phyloP scores from a whole-genome alignment of 2,888 invertebrate genomes.

The Spilarctia lutea region DNA sequence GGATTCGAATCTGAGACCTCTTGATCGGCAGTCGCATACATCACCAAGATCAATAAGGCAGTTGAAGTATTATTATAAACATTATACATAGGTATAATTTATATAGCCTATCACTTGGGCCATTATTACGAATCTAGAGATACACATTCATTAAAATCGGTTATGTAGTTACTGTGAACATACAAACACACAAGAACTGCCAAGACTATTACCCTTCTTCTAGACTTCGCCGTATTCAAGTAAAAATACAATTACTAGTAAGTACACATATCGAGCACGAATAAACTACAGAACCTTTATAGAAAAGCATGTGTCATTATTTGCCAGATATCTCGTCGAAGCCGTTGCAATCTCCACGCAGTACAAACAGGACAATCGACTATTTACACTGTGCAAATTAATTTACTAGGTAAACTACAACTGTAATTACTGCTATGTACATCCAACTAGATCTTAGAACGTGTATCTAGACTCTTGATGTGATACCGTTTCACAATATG shows the following conservation, averaged over 20 bases:
- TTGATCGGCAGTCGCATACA: no score
- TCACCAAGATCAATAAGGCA: no score
- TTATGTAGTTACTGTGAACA: no score
- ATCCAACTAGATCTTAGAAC: conserved; percentile 1
- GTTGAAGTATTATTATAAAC: no score
- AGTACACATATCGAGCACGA: neutral
- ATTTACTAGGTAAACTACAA: conserved; percentile 34
- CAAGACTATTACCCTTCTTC: no score
- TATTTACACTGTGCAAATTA: conserved; percentile 39
- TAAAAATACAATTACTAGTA: no score
- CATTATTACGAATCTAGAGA: no score
- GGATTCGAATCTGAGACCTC: no score
- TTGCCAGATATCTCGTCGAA: neutral
- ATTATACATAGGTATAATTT: no score
- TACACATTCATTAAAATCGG: neutral
- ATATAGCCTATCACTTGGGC: no score
- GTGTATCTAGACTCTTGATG: neutral
- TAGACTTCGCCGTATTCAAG: no score
- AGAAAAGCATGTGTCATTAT: neutral
- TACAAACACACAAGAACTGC: no score
- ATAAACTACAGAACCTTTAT: neutral
- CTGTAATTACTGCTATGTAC: conserved; percentile 31
- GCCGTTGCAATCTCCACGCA: conserved; percentile 31
- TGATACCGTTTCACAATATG: neutral
- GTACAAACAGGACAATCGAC: conserved; percentile 31